These are phyloP conservation scores for Tortrix viridana DNA, from an alignment of 2,888 invertebrate genomes.

Conservation along the genomic window DNA sequence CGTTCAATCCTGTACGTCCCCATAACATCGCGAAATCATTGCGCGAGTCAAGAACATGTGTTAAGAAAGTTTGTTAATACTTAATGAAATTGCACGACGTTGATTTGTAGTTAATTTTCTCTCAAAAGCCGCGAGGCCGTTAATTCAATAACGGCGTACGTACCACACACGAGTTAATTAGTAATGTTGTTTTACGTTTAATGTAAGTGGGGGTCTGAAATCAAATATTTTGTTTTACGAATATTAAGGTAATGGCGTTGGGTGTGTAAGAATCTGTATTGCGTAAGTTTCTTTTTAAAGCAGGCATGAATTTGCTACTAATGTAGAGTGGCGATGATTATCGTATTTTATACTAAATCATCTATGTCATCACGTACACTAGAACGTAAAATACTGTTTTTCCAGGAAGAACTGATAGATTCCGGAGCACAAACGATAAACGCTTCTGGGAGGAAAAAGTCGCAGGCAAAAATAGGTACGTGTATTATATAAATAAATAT, in stretches of 20 bases:
- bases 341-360: too few relatives aligned
- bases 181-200: constrained; percentile 4
- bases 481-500: too few relatives aligned
- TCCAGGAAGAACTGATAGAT: too few relatives aligned
- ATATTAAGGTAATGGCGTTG: background rate
- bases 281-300: too few relatives aligned
- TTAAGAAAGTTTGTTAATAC: constrained; percentile 81
- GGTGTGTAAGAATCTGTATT: too few relatives aligned
- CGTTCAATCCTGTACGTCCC: background rate
- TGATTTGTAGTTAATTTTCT: constrained; percentile 80
- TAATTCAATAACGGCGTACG: constrained; percentile 73
- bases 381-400: too few relatives aligned
- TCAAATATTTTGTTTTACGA: background rate
- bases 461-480: too few relatives aligned
- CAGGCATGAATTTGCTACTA: too few relatives aligned
- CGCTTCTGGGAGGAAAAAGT: too few relatives aligned
- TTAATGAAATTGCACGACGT: constrained; percentile 68
- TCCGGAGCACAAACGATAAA: too few relatives aligned
- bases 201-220: constrained; percentile 1
- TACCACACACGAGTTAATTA: constrained; percentile 14
- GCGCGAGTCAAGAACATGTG: constrained; percentile 75
- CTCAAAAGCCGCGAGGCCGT: constrained; percentile 58
- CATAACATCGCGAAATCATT: constrained; percentile 46
- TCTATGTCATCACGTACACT: too few relatives aligned
- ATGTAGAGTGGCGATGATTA: too few relatives aligned